Conservation (phyloP, 92 coral and sea anemone species). For the Phenganax stokvisi region DNA sequence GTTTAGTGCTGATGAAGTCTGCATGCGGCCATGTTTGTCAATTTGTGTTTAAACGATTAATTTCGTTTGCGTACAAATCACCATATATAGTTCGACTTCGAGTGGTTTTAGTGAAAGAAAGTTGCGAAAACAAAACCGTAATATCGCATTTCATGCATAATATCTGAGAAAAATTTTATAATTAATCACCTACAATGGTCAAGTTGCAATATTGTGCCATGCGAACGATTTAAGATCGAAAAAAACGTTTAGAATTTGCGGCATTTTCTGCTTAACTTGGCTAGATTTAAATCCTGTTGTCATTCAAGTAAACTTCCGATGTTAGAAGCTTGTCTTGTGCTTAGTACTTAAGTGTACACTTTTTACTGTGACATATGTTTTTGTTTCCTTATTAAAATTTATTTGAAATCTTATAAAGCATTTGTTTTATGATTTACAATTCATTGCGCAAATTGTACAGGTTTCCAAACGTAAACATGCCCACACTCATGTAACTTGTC, state of each 20-base stretch:
- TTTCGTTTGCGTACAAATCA: not conserved
- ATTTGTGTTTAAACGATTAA: not conserved
- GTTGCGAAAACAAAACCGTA: not conserved
- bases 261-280: too few species aligned
- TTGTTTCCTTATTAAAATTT: not conserved
- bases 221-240: too few species aligned
- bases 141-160: not conserved
- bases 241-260: too few species aligned
- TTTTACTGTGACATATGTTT: too few species aligned
- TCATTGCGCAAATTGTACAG: slow-evolving; percentile 6
- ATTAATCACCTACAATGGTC: not conserved
- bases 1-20: not conserved
- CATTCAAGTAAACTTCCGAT: too few species aligned
- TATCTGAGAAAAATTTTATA: not conserved
- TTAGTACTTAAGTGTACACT: too few species aligned
- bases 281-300: too few species aligned
- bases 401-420: not conserved
- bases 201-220: not conserved
- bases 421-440: not conserved
- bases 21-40: not conserved
- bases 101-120: not conserved
- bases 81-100: slow-evolving; percentile 2
- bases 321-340: too few species aligned
- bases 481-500: not conserved
- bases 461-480: not conserved